A percentile compares a stretch with the other conserved stretches of the same genome.
These are phyloP conservation scores for Drosophila borealis DNA, from an alignment of 2,888 invertebrate species.

Conservation along the genomic window DNA sequence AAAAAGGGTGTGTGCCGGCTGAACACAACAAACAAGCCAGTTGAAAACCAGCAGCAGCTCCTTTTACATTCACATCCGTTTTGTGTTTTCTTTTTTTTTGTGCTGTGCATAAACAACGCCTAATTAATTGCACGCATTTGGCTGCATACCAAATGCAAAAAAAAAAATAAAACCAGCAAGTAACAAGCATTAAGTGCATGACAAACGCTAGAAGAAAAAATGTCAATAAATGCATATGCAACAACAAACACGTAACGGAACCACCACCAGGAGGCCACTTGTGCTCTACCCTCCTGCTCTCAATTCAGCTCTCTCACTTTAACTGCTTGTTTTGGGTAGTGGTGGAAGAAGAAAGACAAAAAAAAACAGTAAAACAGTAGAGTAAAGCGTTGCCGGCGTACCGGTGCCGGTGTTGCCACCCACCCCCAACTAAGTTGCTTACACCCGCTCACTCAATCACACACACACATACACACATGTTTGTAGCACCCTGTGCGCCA, in stretches of 20 bases:
- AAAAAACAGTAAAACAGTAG: constrained; percentile 47
- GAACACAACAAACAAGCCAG: constrained; percentile 36
- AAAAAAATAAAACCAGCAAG: constrained; percentile 28
- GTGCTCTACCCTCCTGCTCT: constrained; percentile 16
- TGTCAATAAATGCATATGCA: constrained; percentile 76
- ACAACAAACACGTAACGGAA: constrained; percentile 49
- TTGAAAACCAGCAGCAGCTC: constrained; percentile 34
- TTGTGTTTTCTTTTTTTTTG: constrained; percentile 24
- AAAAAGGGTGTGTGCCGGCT: constrained; percentile 67
- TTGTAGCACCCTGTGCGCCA: constrained; percentile 47
- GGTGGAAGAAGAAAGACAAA: constrained; percentile 30
- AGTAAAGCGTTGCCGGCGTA: constrained; percentile 40
- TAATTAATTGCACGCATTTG: constrained; percentile 71
- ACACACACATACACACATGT: constrained; percentile 16
- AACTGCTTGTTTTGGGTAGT: constrained; percentile 33
- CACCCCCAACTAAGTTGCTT: constrained; percentile 53
- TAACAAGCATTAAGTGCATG: constrained; percentile 39
- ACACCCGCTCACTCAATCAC: constrained; percentile 19
- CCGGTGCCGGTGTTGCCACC: constrained; percentile 48
- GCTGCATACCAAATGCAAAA: constrained; percentile 1
- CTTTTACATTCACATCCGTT: constrained; percentile 58
- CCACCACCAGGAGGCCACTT: constrained; percentile 70
- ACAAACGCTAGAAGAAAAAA: constrained; percentile 50
- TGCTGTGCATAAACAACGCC: constrained; percentile 34
- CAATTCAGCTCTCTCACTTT: constrained; percentile 22